phyloP scores from a whole-genome alignment of 1,140 invertebrate genomes.

The Euura saliciscinereae region DNA sequence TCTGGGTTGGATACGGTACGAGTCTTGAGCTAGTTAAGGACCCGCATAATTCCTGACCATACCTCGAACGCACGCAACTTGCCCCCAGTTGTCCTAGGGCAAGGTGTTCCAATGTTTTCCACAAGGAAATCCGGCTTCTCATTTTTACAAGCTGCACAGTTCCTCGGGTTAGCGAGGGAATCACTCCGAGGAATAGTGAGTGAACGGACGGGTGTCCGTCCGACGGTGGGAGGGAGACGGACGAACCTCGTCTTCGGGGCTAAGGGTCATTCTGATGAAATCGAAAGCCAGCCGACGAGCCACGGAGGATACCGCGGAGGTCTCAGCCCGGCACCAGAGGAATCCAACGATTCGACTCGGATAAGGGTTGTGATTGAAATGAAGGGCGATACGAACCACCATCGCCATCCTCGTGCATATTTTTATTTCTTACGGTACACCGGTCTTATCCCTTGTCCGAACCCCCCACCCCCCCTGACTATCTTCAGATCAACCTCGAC shows the following conservation, averaged over 20 bases:
- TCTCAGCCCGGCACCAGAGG: not conserved
- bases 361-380: not conserved
- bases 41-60: not conserved
- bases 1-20: not conserved
- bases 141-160: too few relatives aligned
- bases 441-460: not conserved
- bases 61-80: not conserved
- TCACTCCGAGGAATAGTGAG: too few relatives aligned
- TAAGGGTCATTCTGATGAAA: slow-evolving; percentile 2
- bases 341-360: not conserved
- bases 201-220: too few relatives aligned
- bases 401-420: not conserved
- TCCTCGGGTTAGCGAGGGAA: too few relatives aligned
- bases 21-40: slow-evolving; percentile 8
- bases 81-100: slow-evolving; percentile 1
- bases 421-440: not conserved
- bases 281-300: not conserved
- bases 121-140: too few relatives aligned
- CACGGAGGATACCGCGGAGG: not conserved
- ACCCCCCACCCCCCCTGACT: not conserved
- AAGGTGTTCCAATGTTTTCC: not conserved
- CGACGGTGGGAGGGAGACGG: too few relatives aligned
- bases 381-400: not conserved
- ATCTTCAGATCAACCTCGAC: too few relatives aligned
- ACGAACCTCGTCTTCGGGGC: not conserved